Base-by-base conservation (phyloP, 2,888 invertebrate genomes). In the Embidobia sp. region DNA sequence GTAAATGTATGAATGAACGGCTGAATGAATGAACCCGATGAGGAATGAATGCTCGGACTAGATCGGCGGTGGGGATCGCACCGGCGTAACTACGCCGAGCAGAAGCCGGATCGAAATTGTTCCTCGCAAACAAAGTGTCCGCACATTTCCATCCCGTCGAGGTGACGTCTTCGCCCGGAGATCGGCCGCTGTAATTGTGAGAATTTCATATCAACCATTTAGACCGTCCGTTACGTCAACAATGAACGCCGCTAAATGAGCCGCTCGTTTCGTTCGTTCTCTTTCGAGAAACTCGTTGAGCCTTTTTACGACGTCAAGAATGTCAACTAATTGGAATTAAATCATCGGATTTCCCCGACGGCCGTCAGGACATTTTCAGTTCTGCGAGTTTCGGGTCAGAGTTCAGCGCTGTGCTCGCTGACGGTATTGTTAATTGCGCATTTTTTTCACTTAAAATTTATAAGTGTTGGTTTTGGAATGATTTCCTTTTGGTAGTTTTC, bases 1-100 rank as follows among this genome's bases (percentile, higher is more conserved):
- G 46, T 61, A 49, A 73, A 75, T 57, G 82, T 79, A 82, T 82
- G 82, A 82, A 83, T 70, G 79, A 67, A 63, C 69, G 78, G 19
- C 35, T 11, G 73, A 75, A 74, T 78, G 81, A 77, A 79, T 79
- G 79, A 74, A 78, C 55, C 22, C 44, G 44, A 57, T 31, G 59
- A 35, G 57, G 76, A 75, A 75, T 59, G 66, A 76, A 67, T 73
- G 63, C 37, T 61, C 46, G 61, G 53, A 67, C 64, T 51, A 69
- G 49, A 69, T 49, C 44, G 51, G 53, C 35, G 74, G 61, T 55
- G 77, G 75, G 69, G 73, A 61, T 51, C 61, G 53, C 11, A n/a
- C n/a, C n/a, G 46, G 15, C 51, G 61, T 59, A 72, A 51, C 63
- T 35, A 19, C 18, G 35, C 15, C 8, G 35, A 46, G 29, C 11